These are phyloP conservation scores for Acanthiza pusilla DNA, from an alignment of 2,797 vertebrate genomes.

Conservation along the genomic window DNA sequence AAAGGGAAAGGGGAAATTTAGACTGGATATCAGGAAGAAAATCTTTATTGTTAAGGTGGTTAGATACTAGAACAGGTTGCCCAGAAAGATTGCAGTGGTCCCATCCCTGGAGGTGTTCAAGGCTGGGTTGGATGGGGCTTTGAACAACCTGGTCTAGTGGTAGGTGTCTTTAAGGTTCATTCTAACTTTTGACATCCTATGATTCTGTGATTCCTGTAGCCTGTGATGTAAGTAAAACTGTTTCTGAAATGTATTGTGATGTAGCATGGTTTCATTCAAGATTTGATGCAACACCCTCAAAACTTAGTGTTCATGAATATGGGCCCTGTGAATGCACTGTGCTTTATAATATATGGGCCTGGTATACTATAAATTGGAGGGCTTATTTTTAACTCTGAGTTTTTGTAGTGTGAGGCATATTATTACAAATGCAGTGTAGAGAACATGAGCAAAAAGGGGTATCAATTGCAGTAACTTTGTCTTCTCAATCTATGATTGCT, in stretches of 20 bases:
- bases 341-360: background rate
- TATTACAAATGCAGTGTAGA: background rate
- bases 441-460: background rate
- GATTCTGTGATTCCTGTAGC: background rate
- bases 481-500: background rate
- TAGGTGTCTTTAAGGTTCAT: background rate
- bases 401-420: background rate
- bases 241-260: background rate
- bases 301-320: background rate
- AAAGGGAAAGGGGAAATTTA: background rate
- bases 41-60: background rate
- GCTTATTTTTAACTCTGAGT: background rate
- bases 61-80: background rate
- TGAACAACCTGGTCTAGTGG: background rate
- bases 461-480: background rate
- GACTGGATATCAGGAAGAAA: background rate
- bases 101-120: background rate
- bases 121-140: background rate
- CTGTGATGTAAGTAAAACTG: background rate
- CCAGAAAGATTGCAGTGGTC: background rate
- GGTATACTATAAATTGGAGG: background rate
- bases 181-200: background rate
- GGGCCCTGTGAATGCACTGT: background rate
- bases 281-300: background rate
- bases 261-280: background rate